Conservation (phyloP, 1,140 invertebrate species). For the Colletes latitarsis region DNA sequence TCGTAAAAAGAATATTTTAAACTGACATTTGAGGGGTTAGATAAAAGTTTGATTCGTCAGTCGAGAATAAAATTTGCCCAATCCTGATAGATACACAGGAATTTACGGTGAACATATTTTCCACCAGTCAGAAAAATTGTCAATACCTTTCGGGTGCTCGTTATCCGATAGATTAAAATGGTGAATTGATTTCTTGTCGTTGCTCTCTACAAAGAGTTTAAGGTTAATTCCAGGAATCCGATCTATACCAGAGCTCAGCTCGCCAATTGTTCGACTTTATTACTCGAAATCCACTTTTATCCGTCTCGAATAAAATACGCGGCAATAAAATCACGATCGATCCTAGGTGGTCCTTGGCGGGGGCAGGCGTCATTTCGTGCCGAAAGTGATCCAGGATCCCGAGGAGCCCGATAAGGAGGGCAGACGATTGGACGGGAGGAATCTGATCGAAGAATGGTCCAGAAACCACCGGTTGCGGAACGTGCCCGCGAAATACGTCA, state of each 20-base stretch:
- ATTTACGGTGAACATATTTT: no score
- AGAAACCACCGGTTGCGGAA: conserved; percentile 83
- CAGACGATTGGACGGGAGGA: conserved; percentile 85
- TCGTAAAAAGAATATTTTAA: no score
- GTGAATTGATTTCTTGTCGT: neutral
- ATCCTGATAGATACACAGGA: no score
- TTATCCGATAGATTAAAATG: neutral
- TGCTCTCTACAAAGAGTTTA: neutral
- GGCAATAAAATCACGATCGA: conserved; percentile 32
- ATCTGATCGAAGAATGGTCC: conserved; percentile 88
- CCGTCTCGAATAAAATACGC: conserved; percentile 25
- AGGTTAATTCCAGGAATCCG: conserved; percentile 23
- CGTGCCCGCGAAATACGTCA: conserved; percentile 83
- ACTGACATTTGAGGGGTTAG: no score
- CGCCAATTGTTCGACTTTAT: conserved; percentile 24
- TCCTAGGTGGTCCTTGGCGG: conserved; percentile 88
- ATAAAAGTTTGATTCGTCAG: no score
- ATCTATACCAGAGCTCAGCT: neutral
- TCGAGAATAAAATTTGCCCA: no score
- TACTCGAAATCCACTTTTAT: conserved; percentile 25
- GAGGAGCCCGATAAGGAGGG: conserved; percentile 84
- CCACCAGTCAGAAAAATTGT: neutral
- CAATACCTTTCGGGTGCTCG: neutral
- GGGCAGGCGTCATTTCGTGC: conserved; percentile 87
- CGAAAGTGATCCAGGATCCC: conserved; percentile 82